These are phyloP conservation scores for Apis laboriosa DNA, from an alignment of 1,140 invertebrate genomes.

Conservation along the genomic window DNA sequence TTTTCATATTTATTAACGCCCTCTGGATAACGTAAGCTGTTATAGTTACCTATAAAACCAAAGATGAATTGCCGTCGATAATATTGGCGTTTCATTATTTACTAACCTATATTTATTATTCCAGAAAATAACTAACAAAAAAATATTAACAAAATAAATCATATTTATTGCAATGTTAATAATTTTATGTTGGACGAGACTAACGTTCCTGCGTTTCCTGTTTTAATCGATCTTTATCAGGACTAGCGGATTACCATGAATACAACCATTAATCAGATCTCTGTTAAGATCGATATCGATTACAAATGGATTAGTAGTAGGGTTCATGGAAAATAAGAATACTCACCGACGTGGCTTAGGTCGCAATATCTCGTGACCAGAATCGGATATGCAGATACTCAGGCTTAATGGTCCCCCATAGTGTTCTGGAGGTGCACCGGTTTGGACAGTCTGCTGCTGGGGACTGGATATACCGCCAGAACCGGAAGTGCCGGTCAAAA, in stretches of 20 bases:
- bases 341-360: slow-evolving; percentile 92
- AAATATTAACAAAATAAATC: background rate
- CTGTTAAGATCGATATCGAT: slow-evolving; percentile 58
- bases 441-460: slow-evolving; percentile 65
- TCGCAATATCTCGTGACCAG: slow-evolving; percentile 91
- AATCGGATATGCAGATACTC: slow-evolving; percentile 86
- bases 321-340: slow-evolving; percentile 3
- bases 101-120: background rate
- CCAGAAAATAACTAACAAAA: background rate
- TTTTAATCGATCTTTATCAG: slow-evolving; percentile 59
- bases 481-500: slow-evolving; percentile 64
- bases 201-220: slow-evolving; percentile 12
- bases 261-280: slow-evolving; percentile 61
- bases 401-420: slow-evolving; percentile 83
- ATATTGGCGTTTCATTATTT: background rate
- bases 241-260: slow-evolving; percentile 35
- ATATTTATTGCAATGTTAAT: no score
- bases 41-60: no score
- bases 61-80: slow-evolving; percentile 6
- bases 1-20: background rate
- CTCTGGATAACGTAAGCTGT: no score
- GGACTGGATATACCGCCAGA: slow-evolving; percentile 65
- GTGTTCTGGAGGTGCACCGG: slow-evolving; percentile 67
- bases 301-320: background rate
- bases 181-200: background rate